phyloP scores from a whole-genome alignment of 2,113 vertebrate genomes.

The Anser brachyrhynchus region DNA sequence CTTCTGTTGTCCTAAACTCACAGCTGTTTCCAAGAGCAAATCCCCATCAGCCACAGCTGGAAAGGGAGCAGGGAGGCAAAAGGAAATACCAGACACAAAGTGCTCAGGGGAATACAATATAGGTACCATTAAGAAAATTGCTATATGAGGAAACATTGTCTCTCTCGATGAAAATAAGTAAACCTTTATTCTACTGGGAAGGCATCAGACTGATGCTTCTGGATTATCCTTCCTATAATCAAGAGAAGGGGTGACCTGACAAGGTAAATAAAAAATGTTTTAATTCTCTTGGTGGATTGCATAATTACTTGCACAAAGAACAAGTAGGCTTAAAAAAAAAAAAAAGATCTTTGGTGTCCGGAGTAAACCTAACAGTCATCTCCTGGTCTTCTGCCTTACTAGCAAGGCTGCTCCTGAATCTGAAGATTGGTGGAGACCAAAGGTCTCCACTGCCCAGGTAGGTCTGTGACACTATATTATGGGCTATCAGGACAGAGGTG shows the following conservation, averaged over 20 bases:
- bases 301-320: background rate
- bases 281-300: background rate
- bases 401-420: background rate
- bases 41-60: background rate
- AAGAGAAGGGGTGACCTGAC: background rate
- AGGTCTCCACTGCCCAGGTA: background rate
- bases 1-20: background rate
- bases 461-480: background rate
- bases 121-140: background rate
- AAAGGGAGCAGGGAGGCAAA: background rate
- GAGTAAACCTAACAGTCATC: background rate
- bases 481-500: background rate
- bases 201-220: background rate
- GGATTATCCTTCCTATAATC: background rate
- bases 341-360: rapidly evolving
- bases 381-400: background rate
- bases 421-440: background rate
- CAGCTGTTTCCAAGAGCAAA: background rate
- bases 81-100: background rate
- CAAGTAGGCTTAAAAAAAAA: rapidly evolving
- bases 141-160: background rate
- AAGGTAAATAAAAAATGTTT: background rate
- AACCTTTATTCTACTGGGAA: background rate
- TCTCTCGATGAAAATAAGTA: background rate
- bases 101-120: rapidly evolving